Conservation (phyloP, 1,140 invertebrate species). For the Formica exsecta region DNA sequence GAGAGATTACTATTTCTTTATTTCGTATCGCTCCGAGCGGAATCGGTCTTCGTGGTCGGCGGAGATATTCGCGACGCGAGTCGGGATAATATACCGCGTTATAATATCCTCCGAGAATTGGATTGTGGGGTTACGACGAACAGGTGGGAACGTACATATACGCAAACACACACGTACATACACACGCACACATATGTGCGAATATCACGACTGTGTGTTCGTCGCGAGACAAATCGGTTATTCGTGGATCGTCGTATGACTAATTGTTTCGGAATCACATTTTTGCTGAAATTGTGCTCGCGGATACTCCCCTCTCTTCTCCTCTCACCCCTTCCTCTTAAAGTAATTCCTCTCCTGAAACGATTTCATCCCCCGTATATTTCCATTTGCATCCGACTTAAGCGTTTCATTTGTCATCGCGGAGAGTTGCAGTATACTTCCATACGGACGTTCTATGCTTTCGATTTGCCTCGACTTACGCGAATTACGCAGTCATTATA, state of each 20-base stretch:
- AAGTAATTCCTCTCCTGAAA: constrained; percentile 50
- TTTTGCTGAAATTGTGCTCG: constrained; percentile 53
- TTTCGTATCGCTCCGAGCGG: constrained; percentile 28
- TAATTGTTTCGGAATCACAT: constrained; percentile 63
- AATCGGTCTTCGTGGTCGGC: constrained; percentile 54
- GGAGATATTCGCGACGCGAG: constrained; percentile 44
- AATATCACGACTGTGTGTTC: not conserved
- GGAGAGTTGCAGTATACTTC: constrained; percentile 43
- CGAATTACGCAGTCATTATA: constrained; percentile 42
- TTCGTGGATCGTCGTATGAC: constrained; percentile 53
- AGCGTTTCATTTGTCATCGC: constrained; percentile 64
- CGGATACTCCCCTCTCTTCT: not conserved
- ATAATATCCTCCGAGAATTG: constrained; percentile 58
- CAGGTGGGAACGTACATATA: not conserved
- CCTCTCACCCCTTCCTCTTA: no score
- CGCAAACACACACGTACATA: not conserved
- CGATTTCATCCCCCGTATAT: constrained; percentile 60
- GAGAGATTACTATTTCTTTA: constrained; percentile 63
- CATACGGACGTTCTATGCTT: constrained; percentile 34
- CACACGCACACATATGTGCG: no score
- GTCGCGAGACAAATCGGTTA: constrained; percentile 59
- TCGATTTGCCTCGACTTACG: constrained; percentile 48
- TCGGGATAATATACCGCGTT: constrained; percentile 49
- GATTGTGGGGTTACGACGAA: constrained; percentile 48
- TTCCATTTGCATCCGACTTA: constrained; percentile 62